Evolutionary conservation across 2,888 invertebrate genomes (phyloP).

Genomic region (Dendrolimus houi): DNA sequence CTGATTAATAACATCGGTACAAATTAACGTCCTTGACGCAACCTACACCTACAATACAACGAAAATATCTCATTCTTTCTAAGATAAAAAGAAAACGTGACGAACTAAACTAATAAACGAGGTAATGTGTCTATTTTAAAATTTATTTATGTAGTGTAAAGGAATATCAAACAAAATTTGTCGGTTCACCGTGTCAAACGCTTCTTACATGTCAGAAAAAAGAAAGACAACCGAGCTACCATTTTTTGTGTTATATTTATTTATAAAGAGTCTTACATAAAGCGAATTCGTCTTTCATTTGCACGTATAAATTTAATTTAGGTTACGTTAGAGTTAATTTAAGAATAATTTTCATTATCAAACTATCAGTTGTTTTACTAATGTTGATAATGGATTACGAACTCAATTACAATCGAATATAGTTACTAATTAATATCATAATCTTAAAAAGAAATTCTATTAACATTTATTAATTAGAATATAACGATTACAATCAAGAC

Average conservation of each 20-base stretch:
- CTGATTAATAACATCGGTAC: neutral
- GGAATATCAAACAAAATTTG: slow-evolving; percentile 33
- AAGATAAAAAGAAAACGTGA: slow-evolving; percentile 5
- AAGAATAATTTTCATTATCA: no score
- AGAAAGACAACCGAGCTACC: slow-evolving; percentile 42
- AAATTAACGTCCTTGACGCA: neutral
- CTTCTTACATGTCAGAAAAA: slow-evolving; percentile 29
- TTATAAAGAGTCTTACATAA: neutral
- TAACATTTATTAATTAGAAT: no score
- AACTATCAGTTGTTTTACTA: no score
- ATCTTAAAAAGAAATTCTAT: no score
- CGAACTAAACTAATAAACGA: slow-evolving; percentile 20
- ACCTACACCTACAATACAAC: neutral
- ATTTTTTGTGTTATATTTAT: slow-evolving; percentile 7
- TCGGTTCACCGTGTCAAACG: slow-evolving; percentile 37
- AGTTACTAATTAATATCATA: no score
- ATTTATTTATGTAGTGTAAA: slow-evolving; percentile 18
- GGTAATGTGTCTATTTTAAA: slow-evolving; percentile 10
- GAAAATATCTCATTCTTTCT: neutral
- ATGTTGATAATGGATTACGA: no score
- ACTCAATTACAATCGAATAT: no score
- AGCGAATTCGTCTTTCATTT: no score
- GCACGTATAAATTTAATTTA: no score
- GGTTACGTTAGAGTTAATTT: no score
- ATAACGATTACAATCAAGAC: no score